Evolutionary conservation across 1,140 invertebrate genomes (phyloP), one percentile per base, ranked within the genome.

Genomic region (Euwallacea fornicatus): DNA sequence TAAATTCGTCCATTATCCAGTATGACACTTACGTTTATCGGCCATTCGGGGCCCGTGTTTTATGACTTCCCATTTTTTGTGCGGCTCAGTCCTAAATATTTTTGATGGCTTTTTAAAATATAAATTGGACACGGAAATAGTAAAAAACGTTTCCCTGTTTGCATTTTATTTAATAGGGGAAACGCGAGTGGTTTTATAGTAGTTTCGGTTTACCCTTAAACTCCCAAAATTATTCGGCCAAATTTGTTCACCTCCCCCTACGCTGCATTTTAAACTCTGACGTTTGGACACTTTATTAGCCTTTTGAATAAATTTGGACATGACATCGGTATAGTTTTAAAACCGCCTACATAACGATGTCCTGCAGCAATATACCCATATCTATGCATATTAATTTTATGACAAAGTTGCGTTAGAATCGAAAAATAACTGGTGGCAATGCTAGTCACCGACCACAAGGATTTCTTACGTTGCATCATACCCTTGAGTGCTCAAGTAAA

Each of bases 1-100:
- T 69, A 69, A 69, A 69, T 69, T 62, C 44, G 42, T 42, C 59
- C 68, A 66, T 66, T 61, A 59, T 59, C 56, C 42, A 61, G 13
- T 55, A 11, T 66, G 64, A 66, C 66, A 68, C 55, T 54, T 54
- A 68, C 21, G 47, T 68, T 68, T 68, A 62, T 62, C 42, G 56
- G 59, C 16, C 59, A 15, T 46, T 53, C 53, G 42, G 58, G 46
- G 58, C 21, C 53, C 10, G 44, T 62, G 44, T 64, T 68, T 69
- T 69, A 69, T 54, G 68, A 69, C 60, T 69, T 69, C 68, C 68
- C 68, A 54, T 63, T 59, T 69, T 69, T 62, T 69, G 47, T 69
- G 58, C 44, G 46, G 53, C 46, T 66, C 56, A 61, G 62, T 56
- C 13, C 42, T 21, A 44, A 68, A 60, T 69, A 47, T 69, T 69